A percentile compares a stretch with the other conserved stretches of the same genome.
Conservation (phyloP, 2,888 invertebrate genomes). For the Sarcophaga carnaria region DNA sequence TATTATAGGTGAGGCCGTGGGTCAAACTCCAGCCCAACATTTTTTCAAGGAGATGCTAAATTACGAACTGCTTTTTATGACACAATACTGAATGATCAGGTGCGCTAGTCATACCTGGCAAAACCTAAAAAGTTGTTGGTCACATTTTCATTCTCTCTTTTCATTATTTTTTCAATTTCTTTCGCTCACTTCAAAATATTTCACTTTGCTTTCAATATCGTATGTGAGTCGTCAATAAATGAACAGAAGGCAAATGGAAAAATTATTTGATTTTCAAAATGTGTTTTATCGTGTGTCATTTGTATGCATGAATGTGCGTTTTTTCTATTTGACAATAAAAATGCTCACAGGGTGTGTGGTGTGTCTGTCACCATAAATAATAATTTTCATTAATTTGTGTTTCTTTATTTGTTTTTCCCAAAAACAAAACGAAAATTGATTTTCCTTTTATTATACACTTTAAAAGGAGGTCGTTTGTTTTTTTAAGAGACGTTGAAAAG, state of each 20-base stretch:
- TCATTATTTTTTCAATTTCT: conserved; percentile 21
- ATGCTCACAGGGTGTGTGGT: neutral
- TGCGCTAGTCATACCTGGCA: accelerated
- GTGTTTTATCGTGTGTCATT: conserved; percentile 11
- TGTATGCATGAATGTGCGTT: conserved; percentile 10
- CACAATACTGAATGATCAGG: neutral
- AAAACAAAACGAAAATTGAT: neutral
- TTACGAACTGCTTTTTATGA: neutral
- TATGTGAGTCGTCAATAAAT: neutral
- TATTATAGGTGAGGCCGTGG: no score
- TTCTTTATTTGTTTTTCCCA: conserved; percentile 3
- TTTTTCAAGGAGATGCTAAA: no score
- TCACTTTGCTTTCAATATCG: neutral
- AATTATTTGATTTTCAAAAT: conserved; percentile 4
- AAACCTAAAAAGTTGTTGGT: neutral
- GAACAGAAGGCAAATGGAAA: neutral
- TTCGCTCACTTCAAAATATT: neutral
- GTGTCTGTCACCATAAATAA: conserved; percentile 25
- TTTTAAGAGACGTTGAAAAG: neutral
- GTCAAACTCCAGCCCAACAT: no score
- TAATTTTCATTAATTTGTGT: conserved; percentile 1
- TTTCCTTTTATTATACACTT: neutral
- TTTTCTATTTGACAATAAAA: neutral
- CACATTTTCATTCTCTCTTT: neutral
- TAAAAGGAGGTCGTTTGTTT: neutral